Base-by-base conservation (phyloP, 2,888 invertebrate species). In the Blastobasis adustella region DNA sequence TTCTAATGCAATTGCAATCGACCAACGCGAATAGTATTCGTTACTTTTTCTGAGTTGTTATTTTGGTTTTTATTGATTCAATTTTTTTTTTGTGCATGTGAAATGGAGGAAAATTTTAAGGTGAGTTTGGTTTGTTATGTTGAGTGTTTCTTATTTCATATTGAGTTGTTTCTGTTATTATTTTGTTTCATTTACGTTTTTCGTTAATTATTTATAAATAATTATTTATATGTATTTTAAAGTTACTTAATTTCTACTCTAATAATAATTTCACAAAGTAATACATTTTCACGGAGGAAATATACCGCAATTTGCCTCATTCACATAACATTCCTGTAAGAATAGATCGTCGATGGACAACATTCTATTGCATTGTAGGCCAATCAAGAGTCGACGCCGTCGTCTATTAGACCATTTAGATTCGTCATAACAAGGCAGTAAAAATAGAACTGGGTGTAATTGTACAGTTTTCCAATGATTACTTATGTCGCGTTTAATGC, bases 1-100 rank as follows among this genome's bases (percentile, higher is more conserved):
- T 69, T 68, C 69, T 83, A 87, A 85, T 85, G 80, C 84, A 83
- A 86, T 85, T 85, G 82, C 84, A 85, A 66, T 81, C 81, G 77
- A 83, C 77, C 80, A 79, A 68, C 75, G 73, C 78, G 74, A 73
- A 71, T 76, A 66, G 67, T 78, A 77, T 76, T 80, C 23, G 23
- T 23, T 23, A 23, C 3, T 23, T 79, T 76, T 76, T 73, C 73
- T 70, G 61, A 67, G 65, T 70, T 71, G 73, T 76, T 76, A 71
- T 70, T 69, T 61, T 69, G 65, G 61, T 73, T 80, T 80, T 82
- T 76, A 74, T 82, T 77, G 71, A 72, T 23, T 23, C 23, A 23
- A 23, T 23, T 78, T 79, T 73, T 76, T 51, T 49, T 65, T 47
- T 65, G 82, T 84, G 85, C 74, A 72, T 72, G 75, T 77, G 80